Evolutionary conservation across 2,797 vertebrate genomes (phyloP).

Genomic region (Poeciliopsis paucimaculata): DNA sequence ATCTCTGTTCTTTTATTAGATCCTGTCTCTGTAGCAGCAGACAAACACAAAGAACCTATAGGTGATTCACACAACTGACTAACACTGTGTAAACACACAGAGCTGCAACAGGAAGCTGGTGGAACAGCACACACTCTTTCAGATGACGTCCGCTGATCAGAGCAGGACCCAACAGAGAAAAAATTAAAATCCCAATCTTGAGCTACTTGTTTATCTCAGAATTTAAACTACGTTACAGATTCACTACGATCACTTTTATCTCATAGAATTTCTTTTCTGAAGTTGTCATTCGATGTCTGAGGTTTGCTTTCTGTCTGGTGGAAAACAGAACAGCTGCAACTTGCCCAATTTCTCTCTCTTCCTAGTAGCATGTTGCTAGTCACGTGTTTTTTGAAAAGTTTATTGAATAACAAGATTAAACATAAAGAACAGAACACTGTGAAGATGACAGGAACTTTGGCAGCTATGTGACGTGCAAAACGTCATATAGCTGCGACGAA

Average conservation of each 20-base stretch:
- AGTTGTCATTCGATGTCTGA: background rate
- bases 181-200: background rate
- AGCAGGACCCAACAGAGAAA: background rate
- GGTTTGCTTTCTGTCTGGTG: background rate
- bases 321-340: background rate
- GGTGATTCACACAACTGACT: background rate
- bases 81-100: slow-evolving; percentile 12
- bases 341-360: background rate
- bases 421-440: background rate
- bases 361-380: background rate
- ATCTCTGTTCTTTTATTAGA: slow-evolving; percentile 40
- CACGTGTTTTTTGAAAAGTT: too few species aligned
- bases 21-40: slow-evolving; percentile 6
- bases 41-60: slow-evolving; percentile 9
- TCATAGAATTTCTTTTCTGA: background rate
- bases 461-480: too few species aligned
- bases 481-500: too few species aligned
- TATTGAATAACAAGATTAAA: background rate
- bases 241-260: background rate
- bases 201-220: background rate
- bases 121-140: slow-evolving; percentile 29
- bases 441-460: too few species aligned
- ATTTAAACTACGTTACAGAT: background rate
- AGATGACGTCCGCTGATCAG: slow-evolving; percentile 32
- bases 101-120: slow-evolving; percentile 57